A percentile compares a stretch with the other conserved stretches of the same genome.
Evolutionary conservation across 2,113 vertebrate genomes (phyloP).

Genomic region (Chiloscyllium plagiosum): DNA sequence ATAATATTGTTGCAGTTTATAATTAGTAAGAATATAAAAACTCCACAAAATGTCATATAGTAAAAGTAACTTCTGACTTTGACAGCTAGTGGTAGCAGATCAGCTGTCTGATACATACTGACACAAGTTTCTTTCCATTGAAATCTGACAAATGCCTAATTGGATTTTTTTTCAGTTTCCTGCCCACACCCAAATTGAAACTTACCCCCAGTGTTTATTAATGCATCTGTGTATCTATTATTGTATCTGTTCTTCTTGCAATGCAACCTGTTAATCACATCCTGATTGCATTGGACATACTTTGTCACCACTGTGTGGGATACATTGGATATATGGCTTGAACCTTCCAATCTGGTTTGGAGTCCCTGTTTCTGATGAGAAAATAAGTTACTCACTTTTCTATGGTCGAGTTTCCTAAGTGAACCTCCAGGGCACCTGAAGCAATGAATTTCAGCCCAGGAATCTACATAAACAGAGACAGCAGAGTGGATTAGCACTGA

Average conservation of each 20-base stretch:
- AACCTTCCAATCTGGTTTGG: too few relatives aligned
- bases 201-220: background rate
- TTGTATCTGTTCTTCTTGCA: background rate
- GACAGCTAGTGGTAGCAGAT: background rate
- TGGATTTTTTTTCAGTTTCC: background rate
- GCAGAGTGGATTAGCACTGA: too few relatives aligned
- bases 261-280: background rate
- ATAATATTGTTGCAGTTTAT: background rate
- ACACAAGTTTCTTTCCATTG: background rate
- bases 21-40: background rate
- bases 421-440: too few relatives aligned
- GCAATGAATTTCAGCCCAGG: too few relatives aligned
- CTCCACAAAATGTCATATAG: background rate
- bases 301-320: background rate
- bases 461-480: too few relatives aligned
- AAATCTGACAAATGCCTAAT: too few relatives aligned
- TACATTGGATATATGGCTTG: background rate
- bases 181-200: background rate
- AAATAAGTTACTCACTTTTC: too few relatives aligned
- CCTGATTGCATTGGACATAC: background rate
- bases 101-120: background rate
- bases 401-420: too few relatives aligned
- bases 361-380: too few relatives aligned
- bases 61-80: background rate
- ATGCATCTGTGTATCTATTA: background rate